Evolutionary conservation across 2,113 vertebrate genomes (phyloP), one percentile per base, ranked within the genome.

Genomic region (Mixornis gularis): DNA sequence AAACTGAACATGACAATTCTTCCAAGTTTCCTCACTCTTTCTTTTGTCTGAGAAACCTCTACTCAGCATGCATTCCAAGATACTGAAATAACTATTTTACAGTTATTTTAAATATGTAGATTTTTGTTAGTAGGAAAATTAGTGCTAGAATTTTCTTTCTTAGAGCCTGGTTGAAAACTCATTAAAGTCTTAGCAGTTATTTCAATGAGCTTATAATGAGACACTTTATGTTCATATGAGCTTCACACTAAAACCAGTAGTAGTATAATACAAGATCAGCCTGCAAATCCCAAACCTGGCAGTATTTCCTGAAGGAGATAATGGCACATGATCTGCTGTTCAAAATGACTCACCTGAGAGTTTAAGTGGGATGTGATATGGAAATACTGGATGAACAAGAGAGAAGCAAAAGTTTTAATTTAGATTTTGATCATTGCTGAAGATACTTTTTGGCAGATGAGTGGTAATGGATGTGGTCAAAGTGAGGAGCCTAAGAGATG

Each of bases 51-150:
- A 87, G 70, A 94, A 79, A 62, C 38, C 16, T 65, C 46, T 66
- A 48, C 55, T 59, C 46, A 81, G 66, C 27, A 34, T n/a, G 55
- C 21, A 34, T 80, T 93, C 40, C 63, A 70, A 66, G 13, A 73
- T 63, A 90, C 36, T 58, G 30, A 89, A 94, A 72, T 62, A 88
- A 71, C 8, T 86, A 46, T 70, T 79, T 69, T 85, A n/a, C 29
- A 55, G 34, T 71, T 85, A 34, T 43, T 92, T 92, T 66, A 77
- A 93, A 62, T 79, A 85, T 2, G 9, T 36, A 51, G 32, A 59
- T 85, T 77, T 89, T 80, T 93, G 20, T 85, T 89, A 82, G 29
- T 32, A 52, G 84, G 46, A 92, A 84, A 93, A 89, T 69, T 53
- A 81, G 46, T 49, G 38, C 59, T 73, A 65, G 58, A 79, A 56